Conservation (phyloP, 2,113 vertebrate genomes). For the Hyla sarda region DNA sequence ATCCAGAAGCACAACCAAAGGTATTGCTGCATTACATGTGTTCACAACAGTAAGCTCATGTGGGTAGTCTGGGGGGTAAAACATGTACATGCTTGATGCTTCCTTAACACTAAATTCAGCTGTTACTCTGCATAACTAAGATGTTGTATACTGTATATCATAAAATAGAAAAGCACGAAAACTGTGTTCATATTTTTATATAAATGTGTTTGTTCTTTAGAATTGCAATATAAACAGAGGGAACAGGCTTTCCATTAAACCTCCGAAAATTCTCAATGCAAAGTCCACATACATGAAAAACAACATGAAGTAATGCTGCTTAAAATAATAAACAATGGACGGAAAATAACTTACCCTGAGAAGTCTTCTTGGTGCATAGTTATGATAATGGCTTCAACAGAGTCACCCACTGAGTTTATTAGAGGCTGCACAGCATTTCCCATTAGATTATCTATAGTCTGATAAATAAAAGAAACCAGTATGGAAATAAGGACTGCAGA, state of each 20-base stretch:
- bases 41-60: too few species aligned
- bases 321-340: not conserved
- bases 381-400: slow-evolving; percentile 95
- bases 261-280: too few species aligned
- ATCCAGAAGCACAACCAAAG: too few species aligned
- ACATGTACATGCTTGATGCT: not conserved
- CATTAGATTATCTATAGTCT: slow-evolving; percentile 89
- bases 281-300: too few species aligned
- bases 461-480: slow-evolving; percentile 53
- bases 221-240: not conserved
- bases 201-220: not conserved
- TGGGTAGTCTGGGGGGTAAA: too few species aligned
- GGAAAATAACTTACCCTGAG: slow-evolving; percentile 79
- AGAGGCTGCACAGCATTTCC: slow-evolving; percentile 88
- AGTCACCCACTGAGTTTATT: slow-evolving; percentile 91
- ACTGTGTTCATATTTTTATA: not conserved
- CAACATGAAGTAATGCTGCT: too few species aligned
- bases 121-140: not conserved
- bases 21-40: too few species aligned
- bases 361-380: slow-evolving; percentile 98
- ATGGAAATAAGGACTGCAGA: not conserved
- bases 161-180: not conserved
- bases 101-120: not conserved
- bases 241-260: not conserved
- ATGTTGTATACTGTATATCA: too few species aligned